Evolutionary conservation across 2,797 vertebrate species (phyloP).

Genomic region (Chelon auratus): DNA sequence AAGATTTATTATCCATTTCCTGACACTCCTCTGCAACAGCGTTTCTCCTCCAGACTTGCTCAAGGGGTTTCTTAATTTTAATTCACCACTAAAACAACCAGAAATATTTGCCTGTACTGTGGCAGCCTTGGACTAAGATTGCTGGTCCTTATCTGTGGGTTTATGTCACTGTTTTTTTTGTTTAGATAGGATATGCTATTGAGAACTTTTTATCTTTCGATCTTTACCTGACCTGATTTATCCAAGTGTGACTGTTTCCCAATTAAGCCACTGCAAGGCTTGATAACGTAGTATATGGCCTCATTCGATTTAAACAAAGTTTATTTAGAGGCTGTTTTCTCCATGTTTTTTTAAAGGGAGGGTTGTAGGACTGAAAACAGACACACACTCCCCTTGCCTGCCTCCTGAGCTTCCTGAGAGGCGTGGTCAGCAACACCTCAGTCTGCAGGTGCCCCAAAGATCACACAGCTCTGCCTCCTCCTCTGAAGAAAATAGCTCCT

Average conservation of each 20-base stretch:
- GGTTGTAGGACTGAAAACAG: slow-evolving; percentile 85
- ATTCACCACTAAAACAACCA: background rate
- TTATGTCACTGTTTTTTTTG: background rate
- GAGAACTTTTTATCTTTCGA: background rate
- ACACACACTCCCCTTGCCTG: slow-evolving; percentile 86
- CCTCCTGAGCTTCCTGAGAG: slow-evolving; percentile 88
- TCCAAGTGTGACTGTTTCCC: background rate
- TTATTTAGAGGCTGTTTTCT: background rate
- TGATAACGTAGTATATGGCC: background rate
- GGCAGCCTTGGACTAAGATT: background rate
- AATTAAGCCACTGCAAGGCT: background rate
- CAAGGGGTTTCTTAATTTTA: background rate
- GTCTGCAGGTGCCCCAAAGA: slow-evolving; percentile 92
- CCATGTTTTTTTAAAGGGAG: slow-evolving; percentile 79
- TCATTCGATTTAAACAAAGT: background rate
- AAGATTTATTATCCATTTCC: slow-evolving; percentile 14
- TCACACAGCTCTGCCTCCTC: slow-evolving; percentile 97
- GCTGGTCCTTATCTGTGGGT: accelerated
- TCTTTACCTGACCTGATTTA: background rate
- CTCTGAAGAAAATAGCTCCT: slow-evolving; percentile 95
- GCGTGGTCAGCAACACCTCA: slow-evolving; percentile 87
- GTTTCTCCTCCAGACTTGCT: background rate
- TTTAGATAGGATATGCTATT: background rate
- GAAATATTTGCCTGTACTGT: background rate
- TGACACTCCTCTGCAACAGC: background rate